Conservation (phyloP, 1,140 invertebrate genomes). For the Procambarus virginalis region DNA sequence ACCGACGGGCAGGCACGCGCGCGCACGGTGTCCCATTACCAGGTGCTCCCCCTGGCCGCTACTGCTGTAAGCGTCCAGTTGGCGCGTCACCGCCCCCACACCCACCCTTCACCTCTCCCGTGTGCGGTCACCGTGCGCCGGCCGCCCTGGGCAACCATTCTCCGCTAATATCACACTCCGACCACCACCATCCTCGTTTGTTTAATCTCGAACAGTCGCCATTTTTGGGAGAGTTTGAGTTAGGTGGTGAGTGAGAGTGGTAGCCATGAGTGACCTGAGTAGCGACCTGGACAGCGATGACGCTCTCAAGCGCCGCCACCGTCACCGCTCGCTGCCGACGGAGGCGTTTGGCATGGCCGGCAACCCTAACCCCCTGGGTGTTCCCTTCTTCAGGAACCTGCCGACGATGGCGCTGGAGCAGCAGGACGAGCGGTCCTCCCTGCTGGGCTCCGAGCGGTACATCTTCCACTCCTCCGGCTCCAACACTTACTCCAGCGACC, state of each 20-base stretch:
- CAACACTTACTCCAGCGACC: conserved; percentile 23
- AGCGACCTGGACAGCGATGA: conserved; percentile 21
- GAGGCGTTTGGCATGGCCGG: conserved; percentile 54
- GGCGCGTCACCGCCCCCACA: no score
- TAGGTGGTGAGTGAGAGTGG: neutral
- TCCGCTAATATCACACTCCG: no score
- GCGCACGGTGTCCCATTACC: no score
- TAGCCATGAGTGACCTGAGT: conserved; percentile 33
- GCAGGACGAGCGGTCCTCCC: conserved; percentile 44
- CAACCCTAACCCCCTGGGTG: conserved; percentile 53
- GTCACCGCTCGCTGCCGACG: conserved; percentile 41
- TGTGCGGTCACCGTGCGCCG: no score
- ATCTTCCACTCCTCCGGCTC: conserved; percentile 46
- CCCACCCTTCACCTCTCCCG: no score
- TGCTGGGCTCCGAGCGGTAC: conserved; percentile 44
- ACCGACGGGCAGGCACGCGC: no score
- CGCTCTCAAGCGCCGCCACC: neutral
- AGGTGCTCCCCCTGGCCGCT: no score
- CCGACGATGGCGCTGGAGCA: conserved; percentile 36
- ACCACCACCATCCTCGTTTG: no score
- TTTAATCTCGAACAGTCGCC: no score
- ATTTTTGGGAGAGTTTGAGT: neutral
- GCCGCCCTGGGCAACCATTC: no score
- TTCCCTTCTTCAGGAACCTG: conserved; percentile 63
- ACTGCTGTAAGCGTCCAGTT: no score